phyloP scores from a whole-genome alignment of 2,797 vertebrate species.

The Hemitrygon akajei region DNA sequence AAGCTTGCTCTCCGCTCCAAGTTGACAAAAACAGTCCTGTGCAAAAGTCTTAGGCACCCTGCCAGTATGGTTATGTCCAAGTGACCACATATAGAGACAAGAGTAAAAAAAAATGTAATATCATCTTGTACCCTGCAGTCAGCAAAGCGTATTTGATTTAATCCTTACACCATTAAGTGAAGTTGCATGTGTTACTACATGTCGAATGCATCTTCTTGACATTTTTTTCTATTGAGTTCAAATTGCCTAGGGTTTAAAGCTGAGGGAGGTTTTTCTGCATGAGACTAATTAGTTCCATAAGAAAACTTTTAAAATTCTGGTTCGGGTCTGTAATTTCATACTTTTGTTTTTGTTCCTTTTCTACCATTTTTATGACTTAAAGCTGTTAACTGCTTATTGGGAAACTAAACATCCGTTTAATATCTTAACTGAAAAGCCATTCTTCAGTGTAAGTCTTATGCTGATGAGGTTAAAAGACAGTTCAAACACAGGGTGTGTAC shows the following conservation, averaged over 20 bases:
- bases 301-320: neutral
- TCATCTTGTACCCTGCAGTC: neutral
- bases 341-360: neutral
- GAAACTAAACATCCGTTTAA: neutral
- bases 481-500: neutral
- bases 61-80: neutral
- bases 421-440: neutral
- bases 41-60: too few species aligned
- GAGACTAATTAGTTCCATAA: neutral
- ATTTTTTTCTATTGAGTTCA: neutral
- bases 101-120: neutral
- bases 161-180: neutral
- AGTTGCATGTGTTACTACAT: neutral
- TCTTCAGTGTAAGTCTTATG: neutral
- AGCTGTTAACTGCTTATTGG: neutral
- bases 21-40: neutral
- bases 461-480: neutral
- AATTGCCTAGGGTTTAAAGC: neutral
- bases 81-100: neutral
- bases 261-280: neutral
- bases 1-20: too few species aligned
- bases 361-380: neutral
- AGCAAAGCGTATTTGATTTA: neutral
- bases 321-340: neutral
- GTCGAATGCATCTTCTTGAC: neutral